A percentile compares a stretch with the other conserved stretches of the same genome.
These are phyloP conservation scores for Myocastor coypus DNA, from an alignment of 2,113 vertebrate genomes.

Conservation along the genomic window DNA sequence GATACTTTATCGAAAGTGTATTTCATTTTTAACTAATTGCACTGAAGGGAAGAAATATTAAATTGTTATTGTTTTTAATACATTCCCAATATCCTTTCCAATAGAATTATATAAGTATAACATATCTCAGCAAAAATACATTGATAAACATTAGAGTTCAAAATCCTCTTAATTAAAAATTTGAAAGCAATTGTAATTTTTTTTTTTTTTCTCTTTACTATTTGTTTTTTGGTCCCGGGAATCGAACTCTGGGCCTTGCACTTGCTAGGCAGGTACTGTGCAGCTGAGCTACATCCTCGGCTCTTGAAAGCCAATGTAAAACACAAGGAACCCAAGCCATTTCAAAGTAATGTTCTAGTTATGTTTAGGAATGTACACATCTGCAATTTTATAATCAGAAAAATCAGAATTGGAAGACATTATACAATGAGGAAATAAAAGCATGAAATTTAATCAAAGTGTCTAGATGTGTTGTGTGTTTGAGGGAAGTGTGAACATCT, in stretches of 20 bases:
- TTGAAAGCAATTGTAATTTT: no score
- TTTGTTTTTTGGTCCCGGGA: no score
- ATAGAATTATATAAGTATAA: constrained; percentile 6
- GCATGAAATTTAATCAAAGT: background rate
- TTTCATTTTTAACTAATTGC: background rate
- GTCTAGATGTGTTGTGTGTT: background rate
- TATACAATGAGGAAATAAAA: background rate
- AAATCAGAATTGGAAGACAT: background rate
- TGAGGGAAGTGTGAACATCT: background rate
- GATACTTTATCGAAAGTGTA: fast-evolving
- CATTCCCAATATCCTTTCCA: background rate
- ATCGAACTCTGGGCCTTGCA: no score
- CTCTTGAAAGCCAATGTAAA: background rate
- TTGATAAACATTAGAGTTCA: background rate
- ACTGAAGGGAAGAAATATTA: background rate
- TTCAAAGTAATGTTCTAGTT: background rate
- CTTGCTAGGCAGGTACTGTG: no score
- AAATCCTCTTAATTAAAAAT: background rate
- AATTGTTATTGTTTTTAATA: background rate
- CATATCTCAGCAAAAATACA: background rate
- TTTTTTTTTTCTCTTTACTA: no score
- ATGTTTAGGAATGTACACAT: background rate
- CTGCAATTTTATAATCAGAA: background rate
- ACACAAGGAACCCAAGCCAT: background rate
- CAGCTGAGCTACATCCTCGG: no score